Evolutionary conservation across 2,888 invertebrate genomes (phyloP), one percentile per base, ranked within the genome.

Genomic region (Lithophane semibrunnea): DNA sequence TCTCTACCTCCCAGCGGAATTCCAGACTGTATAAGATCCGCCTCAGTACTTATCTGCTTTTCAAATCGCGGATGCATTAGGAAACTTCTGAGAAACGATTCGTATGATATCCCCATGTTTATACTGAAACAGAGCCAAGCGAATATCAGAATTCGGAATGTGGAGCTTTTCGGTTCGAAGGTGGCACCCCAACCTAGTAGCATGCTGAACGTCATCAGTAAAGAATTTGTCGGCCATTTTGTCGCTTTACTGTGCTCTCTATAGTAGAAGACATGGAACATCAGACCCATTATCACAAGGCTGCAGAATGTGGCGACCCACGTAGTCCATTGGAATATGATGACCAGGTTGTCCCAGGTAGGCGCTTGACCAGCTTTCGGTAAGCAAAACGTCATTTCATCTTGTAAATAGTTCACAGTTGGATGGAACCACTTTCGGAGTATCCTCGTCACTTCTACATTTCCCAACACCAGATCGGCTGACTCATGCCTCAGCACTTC

Each of bases 41-140:
- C 86, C 90, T 95, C 95, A 80, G 90, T 94, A 84, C 94, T 94
- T 93, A 97, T 96, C 94, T 97, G 97, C 91, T 95, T 96, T 89
- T 95, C 96, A 89, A 94, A 97, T 90, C 96, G 93, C 82, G 97
- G 97, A 85, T 97, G 96, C 94, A 97, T 96, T 92, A 97, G 89
- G 91, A 96, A 97, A 90, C 94, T 96, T 91, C 97, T 94, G 78
- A 97, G 93, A 89, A 96, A 96, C 86, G 97, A 96, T 91, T 95
- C 96, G 91, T 97, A 97, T 64, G 96, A 95, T 88, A 97, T 96
- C 81, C 94, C 94, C 93, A 97, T 94, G 92, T 96, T 97, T 89
- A 96, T 92, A 84, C 96, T 95, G 90, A 96, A 97, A 89, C 94
- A 94, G 42, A 97, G 93, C 97, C 97, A 97, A 84, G 92, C 90